A percentile compares a stretch with the other conserved stretches of the same genome.
Conservation (phyloP, 2,113 vertebrate genomes). For the Sula dactylatra region DNA sequence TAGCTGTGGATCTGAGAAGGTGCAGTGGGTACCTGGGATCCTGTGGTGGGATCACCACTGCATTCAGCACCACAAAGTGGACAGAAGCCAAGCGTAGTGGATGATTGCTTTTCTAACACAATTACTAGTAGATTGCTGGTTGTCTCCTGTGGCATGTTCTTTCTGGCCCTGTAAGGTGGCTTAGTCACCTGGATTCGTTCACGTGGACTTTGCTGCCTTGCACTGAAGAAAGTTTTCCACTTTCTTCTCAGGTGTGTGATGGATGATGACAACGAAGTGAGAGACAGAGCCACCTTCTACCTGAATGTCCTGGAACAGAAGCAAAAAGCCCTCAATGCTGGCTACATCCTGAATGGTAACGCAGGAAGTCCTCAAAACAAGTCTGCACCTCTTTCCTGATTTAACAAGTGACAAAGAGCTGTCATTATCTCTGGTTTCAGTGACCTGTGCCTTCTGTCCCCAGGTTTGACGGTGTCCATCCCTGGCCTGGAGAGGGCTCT, state of each 20-base stretch:
- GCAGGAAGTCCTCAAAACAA: neutral
- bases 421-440: neutral
- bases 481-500: conserved; percentile 81
- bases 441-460: neutral
- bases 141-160: neutral
- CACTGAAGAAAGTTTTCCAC: neutral
- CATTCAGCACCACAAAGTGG: neutral
- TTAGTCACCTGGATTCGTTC: neutral
- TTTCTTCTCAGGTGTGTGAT: conserved; percentile 77
- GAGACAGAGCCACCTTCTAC: conserved; percentile 83
- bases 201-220: neutral
- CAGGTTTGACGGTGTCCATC: conserved; percentile 79
- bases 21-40: neutral
- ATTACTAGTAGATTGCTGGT: neutral
- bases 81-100: neutral
- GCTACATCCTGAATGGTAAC: conserved; percentile 82
- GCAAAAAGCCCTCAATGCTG: conserved; percentile 81
- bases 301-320: conserved; percentile 79
- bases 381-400: neutral
- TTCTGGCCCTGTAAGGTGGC: neutral
- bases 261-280: conserved; percentile 83
- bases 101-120: neutral
- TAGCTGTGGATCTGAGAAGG: neutral
- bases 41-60: neutral
- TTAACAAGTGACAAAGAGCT: neutral